Evolutionary conservation across 2,888 invertebrate species (phyloP).

Genomic region (Myopa testacea): DNA sequence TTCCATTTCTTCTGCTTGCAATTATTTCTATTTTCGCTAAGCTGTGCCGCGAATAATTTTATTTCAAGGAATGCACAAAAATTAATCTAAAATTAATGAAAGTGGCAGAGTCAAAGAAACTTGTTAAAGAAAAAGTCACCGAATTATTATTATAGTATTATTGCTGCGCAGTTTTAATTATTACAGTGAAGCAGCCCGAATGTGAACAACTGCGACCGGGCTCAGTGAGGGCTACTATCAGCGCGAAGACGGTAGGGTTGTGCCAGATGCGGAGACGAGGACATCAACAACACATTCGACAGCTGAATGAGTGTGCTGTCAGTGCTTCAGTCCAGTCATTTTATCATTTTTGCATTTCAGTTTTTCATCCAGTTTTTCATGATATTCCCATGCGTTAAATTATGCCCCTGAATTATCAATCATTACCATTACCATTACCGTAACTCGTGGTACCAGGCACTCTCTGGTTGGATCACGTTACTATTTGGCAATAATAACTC

Average conservation of each 20-base stretch:
- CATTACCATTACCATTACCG: too few species aligned
- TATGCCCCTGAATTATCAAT: too few species aligned
- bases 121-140: neutral
- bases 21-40: conserved; percentile 21
- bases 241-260: neutral
- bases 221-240: neutral
- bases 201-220: conserved; percentile 25
- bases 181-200: neutral
- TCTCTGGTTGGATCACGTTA: too few species aligned
- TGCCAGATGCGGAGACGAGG: neutral
- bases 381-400: too few species aligned
- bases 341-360: neutral
- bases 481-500: too few species aligned
- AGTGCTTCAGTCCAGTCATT: neutral
- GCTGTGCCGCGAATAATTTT: neutral
- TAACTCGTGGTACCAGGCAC: too few species aligned
- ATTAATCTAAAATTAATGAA: conserved; percentile 6
- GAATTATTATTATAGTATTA: conserved; percentile 18
- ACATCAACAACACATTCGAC: neutral
- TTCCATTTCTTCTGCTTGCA: conserved; percentile 15
- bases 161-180: conserved; percentile 22
- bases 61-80: neutral
- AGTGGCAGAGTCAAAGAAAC: conserved; percentile 3
- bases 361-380: neutral
- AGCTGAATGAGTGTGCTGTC: conserved; percentile 11